phyloP scores from a whole-genome alignment of 2,797 vertebrate genomes.

The Gallinago solitaria region DNA sequence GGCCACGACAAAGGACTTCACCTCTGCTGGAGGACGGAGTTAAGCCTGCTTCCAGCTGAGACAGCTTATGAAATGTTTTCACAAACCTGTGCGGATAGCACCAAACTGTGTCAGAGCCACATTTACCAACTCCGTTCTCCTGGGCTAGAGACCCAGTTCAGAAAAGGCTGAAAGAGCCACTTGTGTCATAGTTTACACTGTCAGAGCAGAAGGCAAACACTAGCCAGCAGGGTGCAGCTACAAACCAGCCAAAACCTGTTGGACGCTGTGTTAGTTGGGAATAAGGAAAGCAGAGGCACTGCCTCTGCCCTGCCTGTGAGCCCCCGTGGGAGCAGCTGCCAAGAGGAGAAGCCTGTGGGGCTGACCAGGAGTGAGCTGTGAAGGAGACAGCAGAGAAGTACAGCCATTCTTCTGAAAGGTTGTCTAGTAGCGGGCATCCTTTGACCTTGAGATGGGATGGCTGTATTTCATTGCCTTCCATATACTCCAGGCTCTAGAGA shows the following conservation, averaged over 20 bases:
- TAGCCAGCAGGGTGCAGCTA: not conserved
- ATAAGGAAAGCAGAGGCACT: not conserved
- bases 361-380: not conserved
- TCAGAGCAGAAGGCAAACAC: not conserved
- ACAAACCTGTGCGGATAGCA: conserved; percentile 1
- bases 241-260: not conserved
- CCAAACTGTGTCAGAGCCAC: not conserved
- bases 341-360: not conserved
- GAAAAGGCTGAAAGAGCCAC: not conserved
- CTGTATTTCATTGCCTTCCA: not conserved
- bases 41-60: conserved; percentile 25
- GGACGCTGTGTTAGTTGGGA: not conserved
- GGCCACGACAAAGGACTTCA: not conserved
- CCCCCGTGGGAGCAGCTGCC: not conserved
- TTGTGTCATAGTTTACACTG: not conserved
- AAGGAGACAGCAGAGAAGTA: not conserved
- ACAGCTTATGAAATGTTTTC: conserved; percentile 37
- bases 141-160: not conserved
- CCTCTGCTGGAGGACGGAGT: not conserved
- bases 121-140: not conserved
- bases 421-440: not conserved
- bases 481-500: not conserved
- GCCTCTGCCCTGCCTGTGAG: not conserved
- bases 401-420: not conserved
- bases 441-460: not conserved